Evolutionary conservation across 1,140 invertebrate species (phyloP).

Genomic region (Pachypsylla venusta): DNA sequence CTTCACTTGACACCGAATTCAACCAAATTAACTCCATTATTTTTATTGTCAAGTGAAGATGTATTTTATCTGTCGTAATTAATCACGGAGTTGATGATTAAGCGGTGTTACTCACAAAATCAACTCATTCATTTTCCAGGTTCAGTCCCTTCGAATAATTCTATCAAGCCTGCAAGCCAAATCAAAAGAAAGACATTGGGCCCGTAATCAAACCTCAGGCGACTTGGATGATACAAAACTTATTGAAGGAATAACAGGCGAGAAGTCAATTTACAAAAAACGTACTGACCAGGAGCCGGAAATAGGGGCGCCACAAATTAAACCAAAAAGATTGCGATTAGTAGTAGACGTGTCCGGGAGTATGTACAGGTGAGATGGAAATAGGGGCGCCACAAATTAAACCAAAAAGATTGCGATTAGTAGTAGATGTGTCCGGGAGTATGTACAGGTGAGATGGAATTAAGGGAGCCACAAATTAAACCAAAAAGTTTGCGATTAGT

Average conservation of each 20-base stretch:
- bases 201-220: slow-evolving; percentile 77
- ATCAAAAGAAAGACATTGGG: slow-evolving; percentile 86
- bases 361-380: slow-evolving; percentile 81
- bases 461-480: too few relatives aligned
- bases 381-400: slow-evolving; percentile 67
- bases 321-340: slow-evolving; percentile 77
- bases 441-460: slow-evolving; percentile 89
- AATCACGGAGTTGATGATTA: too few relatives aligned
- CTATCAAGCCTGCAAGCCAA: slow-evolving; percentile 67
- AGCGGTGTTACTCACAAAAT: too few relatives aligned
- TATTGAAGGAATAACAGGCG: slow-evolving; percentile 85
- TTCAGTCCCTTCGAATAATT: slow-evolving; percentile 41
- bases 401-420: slow-evolving; percentile 75
- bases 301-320: slow-evolving; percentile 64
- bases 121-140: slow-evolving; percentile 31
- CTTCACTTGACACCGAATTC: too few relatives aligned
- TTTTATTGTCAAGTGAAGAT: too few relatives aligned
- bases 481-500: too few relatives aligned
- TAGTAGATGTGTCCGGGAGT: slow-evolving; percentile 86
- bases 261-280: slow-evolving; percentile 76
- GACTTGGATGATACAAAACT: slow-evolving; percentile 91
- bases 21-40: too few relatives aligned
- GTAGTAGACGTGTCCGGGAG: slow-evolving; percentile 88
- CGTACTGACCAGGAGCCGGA: slow-evolving; percentile 70
- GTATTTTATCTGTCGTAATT: too few relatives aligned